Conservation (phyloP, 2,113 vertebrate species). For the Machaerirhynchus nigripectus region DNA sequence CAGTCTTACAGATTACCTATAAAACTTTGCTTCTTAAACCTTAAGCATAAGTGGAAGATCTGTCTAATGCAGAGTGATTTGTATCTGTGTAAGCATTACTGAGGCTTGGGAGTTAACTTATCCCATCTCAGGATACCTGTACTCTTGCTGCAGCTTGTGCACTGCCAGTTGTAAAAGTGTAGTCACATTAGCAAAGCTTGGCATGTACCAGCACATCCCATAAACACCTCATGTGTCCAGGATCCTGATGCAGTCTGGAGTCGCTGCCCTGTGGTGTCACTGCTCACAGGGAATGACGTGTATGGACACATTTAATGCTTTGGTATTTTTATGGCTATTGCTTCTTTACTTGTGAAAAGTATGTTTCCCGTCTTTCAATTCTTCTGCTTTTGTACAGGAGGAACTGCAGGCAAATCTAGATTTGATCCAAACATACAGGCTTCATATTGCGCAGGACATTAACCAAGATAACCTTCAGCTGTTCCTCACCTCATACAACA, state of each 20-base stretch:
- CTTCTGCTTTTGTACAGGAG: conserved; percentile 74
- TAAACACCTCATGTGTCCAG: not conserved
- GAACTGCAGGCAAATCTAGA: conserved; percentile 91
- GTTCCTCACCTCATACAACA: conserved; percentile 89
- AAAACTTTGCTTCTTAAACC: not conserved
- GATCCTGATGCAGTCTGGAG: not conserved
- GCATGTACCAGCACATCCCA: not conserved
- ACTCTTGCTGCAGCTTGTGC: not conserved
- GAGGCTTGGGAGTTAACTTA: not conserved
- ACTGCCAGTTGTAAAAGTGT: not conserved
- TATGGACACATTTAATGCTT: not conserved
- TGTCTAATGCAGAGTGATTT: not conserved
- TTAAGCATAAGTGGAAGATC: not conserved
- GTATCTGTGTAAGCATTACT: not conserved
- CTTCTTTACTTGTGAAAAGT: not conserved
- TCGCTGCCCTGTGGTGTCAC: rapidly evolving
- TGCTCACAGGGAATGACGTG: not conserved
- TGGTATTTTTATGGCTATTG: not conserved
- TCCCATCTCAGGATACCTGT: not conserved
- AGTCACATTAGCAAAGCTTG: not conserved
- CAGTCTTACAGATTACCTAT: not conserved
- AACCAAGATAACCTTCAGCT: conserved; percentile 92
- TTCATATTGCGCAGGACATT: conserved; percentile 93
- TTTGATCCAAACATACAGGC: conserved; percentile 90
- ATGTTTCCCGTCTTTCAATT: not conserved